Percentiles rank a stretch among this genome's conserved stretches.
phyloP scores from a whole-genome alignment of 2,888 invertebrate species.

The Esperia sulphurella region DNA sequence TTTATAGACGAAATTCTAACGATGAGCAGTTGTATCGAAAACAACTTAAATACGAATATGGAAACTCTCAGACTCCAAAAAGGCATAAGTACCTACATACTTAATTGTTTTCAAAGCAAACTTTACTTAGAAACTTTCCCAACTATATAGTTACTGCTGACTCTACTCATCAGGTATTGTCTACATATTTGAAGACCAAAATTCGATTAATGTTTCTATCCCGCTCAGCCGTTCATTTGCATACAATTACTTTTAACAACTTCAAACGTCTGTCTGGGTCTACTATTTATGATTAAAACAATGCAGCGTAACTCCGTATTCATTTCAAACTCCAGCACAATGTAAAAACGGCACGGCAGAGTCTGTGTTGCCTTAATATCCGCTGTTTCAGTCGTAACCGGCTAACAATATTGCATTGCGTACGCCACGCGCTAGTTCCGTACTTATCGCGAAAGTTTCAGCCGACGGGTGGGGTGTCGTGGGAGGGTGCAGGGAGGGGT shows the following conservation, averaged over 20 bases:
- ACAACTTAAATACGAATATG: no score
- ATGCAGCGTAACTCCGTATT: conserved; percentile 57
- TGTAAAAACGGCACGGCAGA: conserved; percentile 64
- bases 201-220: background rate
- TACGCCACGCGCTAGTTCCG: conserved; percentile 77
- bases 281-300: conserved; percentile 60
- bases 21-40: no score
- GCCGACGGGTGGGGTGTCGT: conserved; percentile 38
- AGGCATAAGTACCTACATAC: no score
- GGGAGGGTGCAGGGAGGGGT: conserved; percentile 17
- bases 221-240: conserved; percentile 3
- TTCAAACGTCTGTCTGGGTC: conserved; percentile 21
- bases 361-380: conserved; percentile 74
- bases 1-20: no score
- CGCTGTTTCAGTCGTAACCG: conserved; percentile 75
- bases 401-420: conserved; percentile 79
- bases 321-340: conserved; percentile 63
- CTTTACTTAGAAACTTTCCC: no score
- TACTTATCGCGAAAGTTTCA: conserved; percentile 79
- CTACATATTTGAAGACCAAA: no score
- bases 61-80: no score
- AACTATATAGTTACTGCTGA: no score
- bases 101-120: no score
- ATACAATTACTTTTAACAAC: conserved; percentile 15
- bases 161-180: no score